Conservation (phyloP, 2,888 invertebrate genomes). For the Hedychridium roseum region DNA sequence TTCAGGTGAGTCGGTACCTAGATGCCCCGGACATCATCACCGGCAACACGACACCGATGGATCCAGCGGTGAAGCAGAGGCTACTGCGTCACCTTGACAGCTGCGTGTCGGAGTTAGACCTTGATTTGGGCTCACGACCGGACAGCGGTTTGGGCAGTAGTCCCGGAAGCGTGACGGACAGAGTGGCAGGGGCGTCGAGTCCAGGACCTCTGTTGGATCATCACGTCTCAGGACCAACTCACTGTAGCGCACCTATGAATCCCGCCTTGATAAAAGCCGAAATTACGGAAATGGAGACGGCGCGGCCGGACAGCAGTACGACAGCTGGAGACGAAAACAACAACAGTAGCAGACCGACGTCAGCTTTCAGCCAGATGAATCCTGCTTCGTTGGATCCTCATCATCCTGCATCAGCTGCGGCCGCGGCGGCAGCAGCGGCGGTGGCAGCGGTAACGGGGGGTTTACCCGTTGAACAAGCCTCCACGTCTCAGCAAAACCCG, state of each 20-base stretch:
- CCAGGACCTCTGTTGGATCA: constrained; percentile 55
- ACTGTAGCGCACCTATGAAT: constrained; percentile 57
- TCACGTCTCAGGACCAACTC: constrained; percentile 59
- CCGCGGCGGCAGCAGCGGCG: too few relatives aligned
- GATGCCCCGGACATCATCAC: constrained; percentile 71
- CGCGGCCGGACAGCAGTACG: constrained; percentile 63
- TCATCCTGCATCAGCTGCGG: constrained; percentile 30
- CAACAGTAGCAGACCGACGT: constrained; percentile 60
- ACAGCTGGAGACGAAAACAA: constrained; percentile 64
- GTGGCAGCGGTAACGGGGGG: too few relatives aligned
- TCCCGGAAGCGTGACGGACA: constrained; percentile 60
- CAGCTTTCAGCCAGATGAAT: constrained; percentile 53
- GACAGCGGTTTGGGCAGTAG: constrained; percentile 61
- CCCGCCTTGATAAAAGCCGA: constrained; percentile 44
- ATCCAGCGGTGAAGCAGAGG: constrained; percentile 69
- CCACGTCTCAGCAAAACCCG: constrained; percentile 53
- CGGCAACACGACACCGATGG: constrained; percentile 66
- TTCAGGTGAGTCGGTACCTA: constrained; percentile 67
- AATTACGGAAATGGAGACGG: constrained; percentile 49
- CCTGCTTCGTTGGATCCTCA: constrained; percentile 44
- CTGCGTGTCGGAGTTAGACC: constrained; percentile 71
- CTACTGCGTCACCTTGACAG: constrained; percentile 70
- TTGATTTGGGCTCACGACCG: constrained; percentile 66
- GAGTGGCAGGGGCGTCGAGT: constrained; percentile 51
- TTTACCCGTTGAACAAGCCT: constrained; percentile 34